Conservation (phyloP, 2,797 vertebrate genomes). For the Hapalemur alaotrensis region DNA sequence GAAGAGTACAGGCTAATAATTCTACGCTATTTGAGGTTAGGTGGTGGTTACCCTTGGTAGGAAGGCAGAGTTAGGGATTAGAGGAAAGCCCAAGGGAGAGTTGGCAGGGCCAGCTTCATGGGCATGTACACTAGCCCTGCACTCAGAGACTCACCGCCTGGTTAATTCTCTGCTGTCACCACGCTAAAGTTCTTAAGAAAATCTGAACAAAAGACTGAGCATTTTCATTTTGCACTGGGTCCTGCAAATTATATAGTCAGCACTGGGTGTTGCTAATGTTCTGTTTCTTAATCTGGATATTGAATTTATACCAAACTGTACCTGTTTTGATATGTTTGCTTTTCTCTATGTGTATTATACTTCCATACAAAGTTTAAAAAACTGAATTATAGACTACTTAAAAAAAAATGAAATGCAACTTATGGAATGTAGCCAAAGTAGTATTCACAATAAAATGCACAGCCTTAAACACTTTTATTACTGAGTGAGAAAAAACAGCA, state of each 20-base stretch:
- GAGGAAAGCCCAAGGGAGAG: background rate
- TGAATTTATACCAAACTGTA: background rate
- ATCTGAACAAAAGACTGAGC: background rate
- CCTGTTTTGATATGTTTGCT: background rate
- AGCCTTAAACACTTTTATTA: background rate
- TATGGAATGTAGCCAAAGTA: background rate
- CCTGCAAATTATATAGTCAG: background rate
- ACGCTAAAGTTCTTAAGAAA: background rate
- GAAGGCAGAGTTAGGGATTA: background rate
- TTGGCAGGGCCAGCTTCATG: background rate
- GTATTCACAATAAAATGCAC: background rate
- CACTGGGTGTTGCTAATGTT: background rate
- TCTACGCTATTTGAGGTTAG: background rate
- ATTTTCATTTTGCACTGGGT: background rate
- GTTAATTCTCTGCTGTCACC: background rate
- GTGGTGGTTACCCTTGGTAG: background rate
- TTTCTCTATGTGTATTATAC: background rate
- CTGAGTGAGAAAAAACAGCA: background rate
- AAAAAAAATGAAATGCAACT: background rate
- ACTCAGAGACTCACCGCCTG: background rate
- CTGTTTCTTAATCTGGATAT: background rate
- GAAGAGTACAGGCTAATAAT: background rate
- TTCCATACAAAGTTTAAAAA: background rate
- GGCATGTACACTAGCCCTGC: background rate
- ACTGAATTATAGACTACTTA: background rate